These are phyloP conservation scores for Oncorhynchus gorbuscha DNA, from an alignment of 2,113 vertebrate genomes.

Conservation along the genomic window DNA sequence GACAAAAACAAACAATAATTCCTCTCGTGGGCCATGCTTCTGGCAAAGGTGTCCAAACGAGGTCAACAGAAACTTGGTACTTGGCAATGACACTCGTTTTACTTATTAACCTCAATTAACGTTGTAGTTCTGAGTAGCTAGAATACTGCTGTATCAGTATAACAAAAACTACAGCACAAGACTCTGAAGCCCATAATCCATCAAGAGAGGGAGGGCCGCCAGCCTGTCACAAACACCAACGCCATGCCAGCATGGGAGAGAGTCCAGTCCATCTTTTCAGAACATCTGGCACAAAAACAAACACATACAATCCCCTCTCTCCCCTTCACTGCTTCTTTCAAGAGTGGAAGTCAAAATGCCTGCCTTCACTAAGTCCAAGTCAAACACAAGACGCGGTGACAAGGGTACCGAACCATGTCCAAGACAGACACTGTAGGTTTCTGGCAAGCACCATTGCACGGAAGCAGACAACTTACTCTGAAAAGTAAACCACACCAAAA, in stretches of 20 bases:
- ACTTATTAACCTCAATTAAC: background rate
- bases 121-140: background rate
- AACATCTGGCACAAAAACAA: conserved; percentile 4
- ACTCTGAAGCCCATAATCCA: background rate
- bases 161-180: background rate
- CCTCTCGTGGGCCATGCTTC: background rate
- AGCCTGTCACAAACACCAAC: background rate
- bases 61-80: background rate
- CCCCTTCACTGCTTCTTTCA: background rate
- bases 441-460: conserved; percentile 19
- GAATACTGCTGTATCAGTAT: background rate
- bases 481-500: conserved; percentile 18
- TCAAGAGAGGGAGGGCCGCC: background rate
- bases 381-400: conserved; percentile 35
- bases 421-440: conserved; percentile 18
- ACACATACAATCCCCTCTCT: background rate
- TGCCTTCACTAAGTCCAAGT: conserved; percentile 12
- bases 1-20: background rate
- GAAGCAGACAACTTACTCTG: conserved; percentile 28
- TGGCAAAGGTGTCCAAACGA: background rate
- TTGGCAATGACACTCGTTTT: background rate
- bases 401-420: conserved; percentile 30
- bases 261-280: background rate
- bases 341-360: conserved; percentile 8
- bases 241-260: background rate